Conservation (phyloP, 2,888 invertebrate genomes). For the Idaea aversata region DNA sequence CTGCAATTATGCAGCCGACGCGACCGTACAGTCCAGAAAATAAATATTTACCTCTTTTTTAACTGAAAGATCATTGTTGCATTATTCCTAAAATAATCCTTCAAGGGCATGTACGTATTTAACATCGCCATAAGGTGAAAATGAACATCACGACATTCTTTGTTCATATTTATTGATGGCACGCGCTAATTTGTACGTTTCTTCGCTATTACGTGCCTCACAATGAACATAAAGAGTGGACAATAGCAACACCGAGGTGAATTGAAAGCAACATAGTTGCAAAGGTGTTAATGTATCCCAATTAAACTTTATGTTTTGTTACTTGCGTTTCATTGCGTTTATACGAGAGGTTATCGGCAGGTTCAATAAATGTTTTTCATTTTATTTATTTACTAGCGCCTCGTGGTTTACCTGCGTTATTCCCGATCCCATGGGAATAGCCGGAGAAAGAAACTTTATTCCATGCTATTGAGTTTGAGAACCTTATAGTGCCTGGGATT, state of each 20-base stretch:
- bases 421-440: no score
- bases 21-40: no score
- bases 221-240: slow-evolving; percentile 21
- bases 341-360: slow-evolving; percentile 18
- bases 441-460: no score
- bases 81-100: neutral
- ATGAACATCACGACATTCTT: slow-evolving; percentile 40
- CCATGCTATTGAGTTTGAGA: no score
- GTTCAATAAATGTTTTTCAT: slow-evolving; percentile 3
- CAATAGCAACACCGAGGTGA: slow-evolving; percentile 22
- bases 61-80: no score
- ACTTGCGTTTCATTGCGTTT: slow-evolving; percentile 7
- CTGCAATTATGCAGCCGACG: no score
- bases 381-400: no score
- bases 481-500: no score
- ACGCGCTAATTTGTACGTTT: slow-evolving; percentile 18
- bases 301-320: slow-evolving; percentile 33
- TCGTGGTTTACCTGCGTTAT: no score
- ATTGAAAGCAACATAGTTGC: slow-evolving; percentile 36
- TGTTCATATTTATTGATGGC: slow-evolving; percentile 39
- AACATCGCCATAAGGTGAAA: slow-evolving; percentile 49
- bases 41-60: neutral
- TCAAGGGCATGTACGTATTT: slow-evolving; percentile 8
- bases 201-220: slow-evolving; percentile 21
- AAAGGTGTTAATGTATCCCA: slow-evolving; percentile 42